phyloP scores from a whole-genome alignment of 2,113 vertebrate species.

The Carassius gibelio region DNA sequence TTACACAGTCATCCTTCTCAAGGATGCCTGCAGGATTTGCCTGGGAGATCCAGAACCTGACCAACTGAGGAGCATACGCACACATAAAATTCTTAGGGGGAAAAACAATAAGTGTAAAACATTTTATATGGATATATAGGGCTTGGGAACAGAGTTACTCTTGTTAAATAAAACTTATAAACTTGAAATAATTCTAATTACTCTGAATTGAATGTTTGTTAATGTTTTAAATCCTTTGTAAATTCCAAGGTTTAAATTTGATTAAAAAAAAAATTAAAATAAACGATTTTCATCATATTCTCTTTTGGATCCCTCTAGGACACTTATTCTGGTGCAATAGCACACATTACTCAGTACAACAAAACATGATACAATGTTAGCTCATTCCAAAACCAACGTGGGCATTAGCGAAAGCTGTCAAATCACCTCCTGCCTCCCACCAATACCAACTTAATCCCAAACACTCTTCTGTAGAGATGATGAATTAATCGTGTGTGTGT shows the following conservation, averaged over 20 bases:
- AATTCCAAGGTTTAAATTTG: neutral
- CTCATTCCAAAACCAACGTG: slow-evolving; percentile 36
- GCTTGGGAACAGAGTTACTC: neutral
- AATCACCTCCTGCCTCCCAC: slow-evolving; percentile 48
- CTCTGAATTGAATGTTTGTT: neutral
- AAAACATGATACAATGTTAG: slow-evolving; percentile 46
- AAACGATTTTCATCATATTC: neutral
- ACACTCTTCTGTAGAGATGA: slow-evolving; percentile 21
- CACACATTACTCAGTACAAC: slow-evolving; percentile 15
- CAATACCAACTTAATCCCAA: slow-evolving; percentile 37
- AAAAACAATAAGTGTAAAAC: neutral
- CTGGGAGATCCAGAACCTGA: neutral
- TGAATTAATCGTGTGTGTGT: slow-evolving; percentile 36
- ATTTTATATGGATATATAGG: neutral
- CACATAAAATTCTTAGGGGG: neutral
- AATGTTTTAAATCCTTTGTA: neutral
- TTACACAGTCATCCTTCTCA: slow-evolving; percentile 1
- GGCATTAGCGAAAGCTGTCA: slow-evolving; percentile 42
- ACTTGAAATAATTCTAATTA: neutral
- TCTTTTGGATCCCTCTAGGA: neutral
- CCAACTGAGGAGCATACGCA: neutral
- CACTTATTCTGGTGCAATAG: neutral
- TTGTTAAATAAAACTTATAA: neutral
- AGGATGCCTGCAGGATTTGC: slow-evolving; percentile 1
- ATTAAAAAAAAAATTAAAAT: neutral